Conservation (phyloP, 2,888 invertebrate genomes). For the Leptinotarsa haldemani region DNA sequence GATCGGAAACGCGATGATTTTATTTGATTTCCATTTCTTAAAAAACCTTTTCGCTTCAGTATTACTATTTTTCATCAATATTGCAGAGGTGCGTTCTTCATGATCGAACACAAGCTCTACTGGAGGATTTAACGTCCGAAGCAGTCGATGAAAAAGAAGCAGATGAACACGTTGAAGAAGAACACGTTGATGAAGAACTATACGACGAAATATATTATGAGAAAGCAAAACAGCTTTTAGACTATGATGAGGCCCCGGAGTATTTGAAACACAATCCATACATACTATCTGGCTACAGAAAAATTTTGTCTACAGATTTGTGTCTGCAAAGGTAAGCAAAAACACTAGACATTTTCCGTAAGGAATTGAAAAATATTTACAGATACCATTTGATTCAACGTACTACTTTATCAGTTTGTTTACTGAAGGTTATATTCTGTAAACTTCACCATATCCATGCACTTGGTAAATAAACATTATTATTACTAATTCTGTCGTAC, state of each 20-base stretch:
- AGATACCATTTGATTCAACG: no score
- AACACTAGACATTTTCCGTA: not conserved
- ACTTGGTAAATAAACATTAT: no score
- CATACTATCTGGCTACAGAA: constrained; percentile 87
- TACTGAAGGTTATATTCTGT: no score
- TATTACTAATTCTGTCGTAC: no score
- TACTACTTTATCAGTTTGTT: no score
- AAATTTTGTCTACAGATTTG: constrained; percentile 81
- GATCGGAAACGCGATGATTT: no score
- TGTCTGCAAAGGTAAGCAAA: constrained; percentile 84
- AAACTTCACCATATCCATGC: no score
- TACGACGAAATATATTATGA: constrained; percentile 51
- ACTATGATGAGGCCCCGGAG: constrained; percentile 76
- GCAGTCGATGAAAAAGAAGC: constrained; percentile 30
- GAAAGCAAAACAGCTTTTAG: constrained; percentile 60
- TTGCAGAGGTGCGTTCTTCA: constrained; percentile 41
- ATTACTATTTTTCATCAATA: constrained; percentile 7
- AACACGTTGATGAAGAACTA: constrained; percentile 29
- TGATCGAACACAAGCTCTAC: constrained; percentile 51
- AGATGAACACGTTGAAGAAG: constrained; percentile 1
- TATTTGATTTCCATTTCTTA: not conserved
- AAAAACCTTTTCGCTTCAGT: not conserved
- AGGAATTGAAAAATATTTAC: not conserved
- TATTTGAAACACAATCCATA: constrained; percentile 89
- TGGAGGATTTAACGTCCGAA: constrained; percentile 47